Base-by-base conservation (phyloP, 1,140 invertebrate species). In the Cotesia glomerata region DNA sequence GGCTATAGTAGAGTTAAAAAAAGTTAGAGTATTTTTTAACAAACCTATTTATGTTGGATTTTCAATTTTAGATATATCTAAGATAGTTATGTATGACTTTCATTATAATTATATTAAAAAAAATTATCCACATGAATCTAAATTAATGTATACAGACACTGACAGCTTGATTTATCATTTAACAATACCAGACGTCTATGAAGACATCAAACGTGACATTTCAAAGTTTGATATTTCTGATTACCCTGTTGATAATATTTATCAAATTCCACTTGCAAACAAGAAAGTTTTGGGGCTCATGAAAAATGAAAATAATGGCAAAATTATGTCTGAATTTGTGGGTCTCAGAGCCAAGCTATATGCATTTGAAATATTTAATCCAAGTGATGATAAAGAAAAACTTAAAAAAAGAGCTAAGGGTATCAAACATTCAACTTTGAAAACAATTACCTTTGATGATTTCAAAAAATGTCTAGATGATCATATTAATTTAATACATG, bases 241-340 rank as follows among this genome's bases (percentile, higher is more conserved):
- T 14, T 70, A 70, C 34, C 16, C 65, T 34, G 58, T 65, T 11
- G 54, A 74, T 49, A 11, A 65, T n/a, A 14, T n/a, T 73, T 73
- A 68, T 68, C 14, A 64, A 13, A 70, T 73, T 16, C 74, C 71
- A 1, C 16, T 45, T 49, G 18, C 18, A 26, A 75, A 74, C 67
- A 71, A 71, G 36, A 74, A 75, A 72, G 61, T 75, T 0, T 1
- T 72, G 2, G 66, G 69, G n/a, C 14, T 72, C 9, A 75, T 75
- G 62, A 75, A 71, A n/a, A 65, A 76, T 67, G 75, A 39, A 9
- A 39, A 39, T 39, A 39, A 39, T 39, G 39, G 39, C 5, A 39
- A 39, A 39, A 39, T 39, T 39, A 39, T 39, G 39, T 39, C 39
- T 8, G 39, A 39, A 11, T 39, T 39, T 39, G 11, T 11, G 7